phyloP scores from a whole-genome alignment of 2,113 vertebrate genomes.

The Halichoeres trimaculatus region DNA sequence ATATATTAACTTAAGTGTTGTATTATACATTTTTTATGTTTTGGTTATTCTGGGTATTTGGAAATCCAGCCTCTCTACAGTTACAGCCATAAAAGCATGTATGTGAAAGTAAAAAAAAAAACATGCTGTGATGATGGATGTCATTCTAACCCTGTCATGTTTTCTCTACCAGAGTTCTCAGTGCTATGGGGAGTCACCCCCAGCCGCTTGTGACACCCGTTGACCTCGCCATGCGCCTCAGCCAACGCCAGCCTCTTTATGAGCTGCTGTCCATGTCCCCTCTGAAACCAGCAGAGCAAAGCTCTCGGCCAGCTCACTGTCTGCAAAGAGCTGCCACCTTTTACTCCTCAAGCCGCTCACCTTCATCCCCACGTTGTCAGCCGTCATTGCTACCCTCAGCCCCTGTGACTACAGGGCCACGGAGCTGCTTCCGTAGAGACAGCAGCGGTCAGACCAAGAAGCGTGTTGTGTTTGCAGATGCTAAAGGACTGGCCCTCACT shows the following conservation, averaged over 20 bases:
- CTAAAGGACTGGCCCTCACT: slow-evolving; percentile 80
- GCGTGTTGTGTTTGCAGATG: slow-evolving; percentile 85
- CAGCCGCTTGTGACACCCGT: slow-evolving; percentile 58
- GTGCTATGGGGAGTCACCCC: slow-evolving; percentile 37
- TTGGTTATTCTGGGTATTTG: too few relatives aligned
- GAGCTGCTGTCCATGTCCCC: slow-evolving; percentile 51
- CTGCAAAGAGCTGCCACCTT: neutral
- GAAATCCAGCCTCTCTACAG: too few relatives aligned
- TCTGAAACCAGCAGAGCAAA: slow-evolving; percentile 17
- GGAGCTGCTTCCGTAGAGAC: slow-evolving; percentile 53
- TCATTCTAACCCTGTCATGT: neutral
- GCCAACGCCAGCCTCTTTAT: slow-evolving; percentile 57
- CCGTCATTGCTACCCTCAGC: neutral
- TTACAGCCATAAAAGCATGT: too few relatives aligned
- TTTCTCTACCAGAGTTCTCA: slow-evolving; percentile 70
- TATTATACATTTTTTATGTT: too few relatives aligned
- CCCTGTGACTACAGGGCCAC: neutral
- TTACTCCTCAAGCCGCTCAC: slow-evolving; percentile 54
- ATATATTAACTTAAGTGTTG: too few relatives aligned
- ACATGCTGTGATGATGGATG: neutral
- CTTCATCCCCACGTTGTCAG: slow-evolving; percentile 16
- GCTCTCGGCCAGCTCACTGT: neutral
- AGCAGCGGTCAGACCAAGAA: slow-evolving; percentile 74
- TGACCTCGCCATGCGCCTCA: slow-evolving; percentile 74
- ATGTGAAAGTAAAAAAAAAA: neutral